Base-by-base conservation (phyloP, 2,113 vertebrate genomes). In the Andinoacara biseriatus region DNA sequence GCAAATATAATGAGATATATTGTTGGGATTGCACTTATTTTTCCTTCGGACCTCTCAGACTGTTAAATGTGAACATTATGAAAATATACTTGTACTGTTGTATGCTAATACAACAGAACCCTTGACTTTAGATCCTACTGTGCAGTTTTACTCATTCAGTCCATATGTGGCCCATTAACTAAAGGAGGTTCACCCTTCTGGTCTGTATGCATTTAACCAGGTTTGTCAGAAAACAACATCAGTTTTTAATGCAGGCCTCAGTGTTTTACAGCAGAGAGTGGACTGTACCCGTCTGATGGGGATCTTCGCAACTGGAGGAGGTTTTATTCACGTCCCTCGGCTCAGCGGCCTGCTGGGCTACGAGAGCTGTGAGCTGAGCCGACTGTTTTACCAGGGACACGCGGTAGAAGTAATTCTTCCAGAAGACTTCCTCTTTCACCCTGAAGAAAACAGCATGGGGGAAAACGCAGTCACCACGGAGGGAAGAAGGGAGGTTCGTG, bases 361-460 rank as follows among this genome's bases (percentile, higher is more conserved):
- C 87, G 0, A 91, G 69, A 58, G 87, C 86, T 5, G 88, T 85
- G 56, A 93, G 87, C 87, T 93, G 92, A 78, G 85, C 91, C 0
- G 92, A 92, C 85, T 90, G 88, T 46, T 92, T 92, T 46, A 92
- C 90, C 81, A 92, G 74, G 14, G 89, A 90, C 78, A 91, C 82
- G 0, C 90, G 84, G 84, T 91, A 92, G 67, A 91, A 93, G 86
- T 92, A 93, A 76, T 93, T 93, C 80, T 78, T 93, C 90, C 92
- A 92, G 81, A 92, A 93, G 10, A 31, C 86, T 61, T 91, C 91
- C 54, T 93, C 92, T 60, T 88, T 92, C 43, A 93, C 81, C 81
- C 88, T 93, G 10, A 84, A 78, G 49, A 46, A 2, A 74, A 69
- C 5, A 11, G 79, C 29, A 89, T 0, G 20, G 3, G 76, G 24